Base-by-base conservation (phyloP, 2,888 invertebrate species). In the Nematopogon swammerdamellus region DNA sequence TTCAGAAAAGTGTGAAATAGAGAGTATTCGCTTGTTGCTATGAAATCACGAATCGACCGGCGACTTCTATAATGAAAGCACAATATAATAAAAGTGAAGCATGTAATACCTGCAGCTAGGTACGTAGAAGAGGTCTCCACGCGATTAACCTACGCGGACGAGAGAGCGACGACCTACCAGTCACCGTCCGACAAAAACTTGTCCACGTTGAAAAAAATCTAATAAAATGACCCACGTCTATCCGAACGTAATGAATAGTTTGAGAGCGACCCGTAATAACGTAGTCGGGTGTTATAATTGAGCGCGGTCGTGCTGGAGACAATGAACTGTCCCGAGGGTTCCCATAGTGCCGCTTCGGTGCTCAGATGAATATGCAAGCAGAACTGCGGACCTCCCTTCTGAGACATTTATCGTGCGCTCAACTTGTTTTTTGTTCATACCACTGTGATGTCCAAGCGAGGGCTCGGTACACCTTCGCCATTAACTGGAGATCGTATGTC, bases 331-430 rank as follows among this genome's bases (percentile, higher is more conserved):
- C 36, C 36, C n/a, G 36, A 25, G 36, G 61, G 69, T 72, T 74
- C 73, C 64, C 75, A 74, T 62, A 58, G 68, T 50, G 58, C 58
- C 69, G 74, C 62, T 73, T 57, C 59, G 69, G 49, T 72, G 72
- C 18, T 16, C 48, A 48, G 44, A 29, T 48, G 48, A 48, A 48
- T 36, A 36, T 36, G 36, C 36, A 36, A 36, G 36, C 3, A 36
- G 36, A 14, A 14, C 3, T 14, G 11, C 36, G 8, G 8, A 6
- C 36, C 36, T 36, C 36, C 36, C 36, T 36, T 36, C 36, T 36
- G 36, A 36, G 36, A 36, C 36, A 36, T 36, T 36, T 36, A 36
- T 36, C 36, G 36, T 36, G 36, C 36, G 36, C 36, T 36, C 36
- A 36, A 36, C 36, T 36, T 36, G 11, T 36, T 36, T 36, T 36